phyloP scores from a whole-genome alignment of 2,888 invertebrate species.

The Pasiphila rectangulata region DNA sequence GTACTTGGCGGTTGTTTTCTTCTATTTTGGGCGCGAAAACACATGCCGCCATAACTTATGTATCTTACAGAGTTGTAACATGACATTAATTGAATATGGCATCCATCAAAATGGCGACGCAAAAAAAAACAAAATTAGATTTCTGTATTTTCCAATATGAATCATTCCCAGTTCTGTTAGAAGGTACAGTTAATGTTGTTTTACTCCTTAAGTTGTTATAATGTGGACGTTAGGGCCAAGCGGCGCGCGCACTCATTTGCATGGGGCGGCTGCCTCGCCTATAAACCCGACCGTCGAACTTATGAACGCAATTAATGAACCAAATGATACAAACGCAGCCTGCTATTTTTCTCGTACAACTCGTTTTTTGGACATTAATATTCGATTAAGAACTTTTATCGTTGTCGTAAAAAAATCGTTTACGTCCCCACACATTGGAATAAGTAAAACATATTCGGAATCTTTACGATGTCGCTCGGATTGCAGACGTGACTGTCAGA shows the following conservation, averaged over 20 bases:
- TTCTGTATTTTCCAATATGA: too few relatives aligned
- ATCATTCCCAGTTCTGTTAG: slow-evolving; percentile 30
- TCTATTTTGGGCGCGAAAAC: too few relatives aligned
- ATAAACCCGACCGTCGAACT: slow-evolving; percentile 70
- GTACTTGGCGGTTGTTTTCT: too few relatives aligned
- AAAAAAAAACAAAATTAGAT: too few relatives aligned
- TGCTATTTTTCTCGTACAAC: slow-evolving; percentile 18
- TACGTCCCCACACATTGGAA: slow-evolving; percentile 41
- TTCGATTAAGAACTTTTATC: slow-evolving; percentile 55
- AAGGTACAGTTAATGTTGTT: slow-evolving; percentile 67
- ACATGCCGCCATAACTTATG: too few relatives aligned
- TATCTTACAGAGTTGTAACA: too few relatives aligned
- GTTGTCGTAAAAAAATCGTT: slow-evolving; percentile 38
- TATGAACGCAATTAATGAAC: slow-evolving; percentile 74
- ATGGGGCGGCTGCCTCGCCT: slow-evolving; percentile 62
- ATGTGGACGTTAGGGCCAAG: slow-evolving; percentile 69
- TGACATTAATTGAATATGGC: too few relatives aligned
- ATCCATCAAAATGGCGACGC: too few relatives aligned
- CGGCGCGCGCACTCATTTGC: slow-evolving; percentile 70
- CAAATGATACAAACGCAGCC: slow-evolving; percentile 56
- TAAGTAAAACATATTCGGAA: slow-evolving; percentile 67
- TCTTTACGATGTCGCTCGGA: slow-evolving; percentile 65
- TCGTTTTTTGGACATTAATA: slow-evolving; percentile 47
- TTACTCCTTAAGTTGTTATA: slow-evolving; percentile 78
- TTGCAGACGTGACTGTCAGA: slow-evolving; percentile 67